Base-by-base conservation (phyloP, 2,888 invertebrate species). In the Trissolcus japonicus region DNA sequence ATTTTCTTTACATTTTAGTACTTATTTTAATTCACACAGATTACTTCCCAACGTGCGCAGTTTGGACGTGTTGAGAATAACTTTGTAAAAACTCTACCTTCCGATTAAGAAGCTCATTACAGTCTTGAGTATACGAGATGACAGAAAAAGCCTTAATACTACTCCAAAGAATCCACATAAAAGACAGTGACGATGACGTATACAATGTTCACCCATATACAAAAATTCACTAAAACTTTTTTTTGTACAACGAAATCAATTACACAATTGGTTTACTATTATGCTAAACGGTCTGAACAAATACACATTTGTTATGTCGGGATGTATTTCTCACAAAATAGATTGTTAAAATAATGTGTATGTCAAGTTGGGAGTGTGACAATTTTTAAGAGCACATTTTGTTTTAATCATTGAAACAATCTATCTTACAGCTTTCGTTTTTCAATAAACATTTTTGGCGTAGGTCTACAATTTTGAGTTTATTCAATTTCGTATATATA, bases 61-160 rank as follows among this genome's bases (percentile, higher is more conserved):
- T n/a, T n/a, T n/a, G n/a, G n/a, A n/a, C n/a, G n/a, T n/a, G n/a
- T n/a, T n/a, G n/a, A n/a, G n/a, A n/a, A n/a, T n/a, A n/a, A n/a
- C n/a, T n/a, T n/a, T n/a, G n/a, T n/a, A n/a, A n/a, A n/a, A n/a
- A n/a, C n/a, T n/a, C n/a, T n/a, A n/a, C n/a, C n/a, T n/a, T n/a
- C n/a, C n/a, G n/a, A n/a, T 61, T 59, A 13, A 75, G 29, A 75
- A 68, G 62, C 59, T 75, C 67, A 57, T 61, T 73, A 56, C 35
- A 51, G 60, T 59, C 72, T 53, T 72, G 63, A 63, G 63, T 67
- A 62, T 62, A 68, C 63, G 59, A 63, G 62, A 63, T 57, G 55
- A 69, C 65, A 68, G 63, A 69, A 41, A 69, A 76, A 65, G 55
- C 65, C 50, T 55, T 62, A 69, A 19, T 51, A 13, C 48, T 11